Evolutionary conservation across 2,888 invertebrate genomes (phyloP).

Genomic region (Habroteleia sp.): DNA sequence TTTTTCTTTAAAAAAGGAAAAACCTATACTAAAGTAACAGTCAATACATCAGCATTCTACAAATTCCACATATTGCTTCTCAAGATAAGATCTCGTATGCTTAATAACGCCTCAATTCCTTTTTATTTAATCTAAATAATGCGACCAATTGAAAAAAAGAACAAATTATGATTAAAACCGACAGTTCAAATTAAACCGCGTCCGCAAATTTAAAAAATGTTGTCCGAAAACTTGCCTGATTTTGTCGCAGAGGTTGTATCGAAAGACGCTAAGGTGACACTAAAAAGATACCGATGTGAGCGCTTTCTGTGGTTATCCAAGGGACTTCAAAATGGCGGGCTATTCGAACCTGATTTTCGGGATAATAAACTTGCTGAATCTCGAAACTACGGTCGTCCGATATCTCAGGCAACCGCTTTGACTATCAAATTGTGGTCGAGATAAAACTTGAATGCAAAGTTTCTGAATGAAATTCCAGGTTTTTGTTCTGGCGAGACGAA

Average conservation of each 20-base stretch:
- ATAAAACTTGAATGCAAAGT: constrained; percentile 7
- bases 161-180: too few species aligned
- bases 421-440: constrained; percentile 18
- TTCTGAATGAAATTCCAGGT: background rate
- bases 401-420: background rate
- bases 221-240: constrained; percentile 3
- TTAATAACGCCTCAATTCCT: too few species aligned
- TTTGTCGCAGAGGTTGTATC: constrained; percentile 4
- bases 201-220: background rate
- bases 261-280: constrained; percentile 7
- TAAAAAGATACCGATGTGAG: constrained; percentile 22
- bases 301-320: constrained; percentile 12
- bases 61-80: too few species aligned
- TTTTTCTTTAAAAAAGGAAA: too few species aligned
- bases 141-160: too few species aligned
- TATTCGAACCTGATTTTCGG: constrained; percentile 7
- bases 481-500: background rate
- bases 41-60: too few species aligned
- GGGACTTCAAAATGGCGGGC: constrained; percentile 17
- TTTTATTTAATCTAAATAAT: too few species aligned
- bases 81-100: too few species aligned
- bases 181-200: too few species aligned
- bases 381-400: too few species aligned
- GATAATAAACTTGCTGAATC: background rate
- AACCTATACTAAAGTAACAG: too few species aligned